These are phyloP conservation scores for Chlorops oryzae DNA, from an alignment of 1,140 invertebrate genomes.

Conservation along the genomic window DNA sequence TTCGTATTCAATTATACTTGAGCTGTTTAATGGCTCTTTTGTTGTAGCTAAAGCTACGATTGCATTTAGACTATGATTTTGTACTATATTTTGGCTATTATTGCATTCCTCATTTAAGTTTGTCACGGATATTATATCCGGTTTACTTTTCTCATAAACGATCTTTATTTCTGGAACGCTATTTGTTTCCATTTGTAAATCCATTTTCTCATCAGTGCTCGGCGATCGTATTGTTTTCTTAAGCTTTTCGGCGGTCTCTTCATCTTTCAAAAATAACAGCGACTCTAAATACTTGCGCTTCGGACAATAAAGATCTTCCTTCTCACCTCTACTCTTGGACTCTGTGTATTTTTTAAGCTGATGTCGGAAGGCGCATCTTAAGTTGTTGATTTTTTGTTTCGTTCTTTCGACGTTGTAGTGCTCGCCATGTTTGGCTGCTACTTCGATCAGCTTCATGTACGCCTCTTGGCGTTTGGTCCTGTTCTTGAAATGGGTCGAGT, in stretches of 20 bases:
- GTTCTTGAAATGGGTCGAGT: conserved; percentile 40
- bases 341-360: conserved; percentile 44
- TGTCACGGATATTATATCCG: too few species aligned
- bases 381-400: conserved; percentile 47
- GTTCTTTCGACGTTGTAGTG: conserved; percentile 43
- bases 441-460: conserved; percentile 41
- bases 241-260: conserved; percentile 40
- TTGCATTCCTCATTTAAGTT: too few species aligned
- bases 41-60: too few species aligned
- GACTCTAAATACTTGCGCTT: conserved; percentile 44
- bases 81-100: too few species aligned
- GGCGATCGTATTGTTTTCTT: neutral
- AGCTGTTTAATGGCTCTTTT: too few species aligned
- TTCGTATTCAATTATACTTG: too few species aligned
- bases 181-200: conserved; percentile 28
- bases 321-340: conserved; percentile 40
- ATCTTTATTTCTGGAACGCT: too few species aligned
- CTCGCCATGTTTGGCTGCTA: conserved; percentile 43
- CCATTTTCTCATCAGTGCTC: conserved; percentile 21
- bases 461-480: conserved; percentile 37
- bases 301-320: conserved; percentile 43
- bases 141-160: too few species aligned
- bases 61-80: too few species aligned
- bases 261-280: conserved; percentile 43
- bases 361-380: conserved; percentile 43